Evolutionary conservation across 2,888 invertebrate genomes (phyloP), one percentile per base, ranked within the genome.

Genomic region (Chironomus riparius): DNA sequence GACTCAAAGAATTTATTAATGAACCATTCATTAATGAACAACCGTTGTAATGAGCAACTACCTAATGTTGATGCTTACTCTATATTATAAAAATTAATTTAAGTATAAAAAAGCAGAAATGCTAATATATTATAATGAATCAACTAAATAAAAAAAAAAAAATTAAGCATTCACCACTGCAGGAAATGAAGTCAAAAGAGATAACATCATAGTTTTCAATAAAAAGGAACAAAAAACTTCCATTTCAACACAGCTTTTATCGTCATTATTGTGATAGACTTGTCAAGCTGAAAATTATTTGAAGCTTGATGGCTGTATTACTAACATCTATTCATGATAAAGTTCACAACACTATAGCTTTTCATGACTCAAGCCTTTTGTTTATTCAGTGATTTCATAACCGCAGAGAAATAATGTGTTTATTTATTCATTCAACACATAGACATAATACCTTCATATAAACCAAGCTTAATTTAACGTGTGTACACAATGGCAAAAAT

Each of bases 331-430:
- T 15, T 5, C 50, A 50, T 50, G 15, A 15, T 18, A 6, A 56
- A 18, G 18, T 56, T 56, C 7, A 56, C 18, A 56, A 38, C 38
- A 38, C 1, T 2, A 38, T 38, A 38, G 38, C 18, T 18, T 7
- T 56, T 7, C 56, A 56, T 56, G 18, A 65, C 21, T 18, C 13
- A 12, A 24, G 13, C 13, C 12, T 65, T 71, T 71, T 71, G 71
- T 71, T 71, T 71, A 56, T 47, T 71, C 24, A 50, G 47, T 72
- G 62, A 72, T 72, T 61, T 72, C 62, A 72, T 61, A 72, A 62
- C 72, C 72, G 18, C 62, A 72, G 13, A 65, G 18, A 21, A 7
- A 7, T 18, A 56, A 56, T 56, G 56, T 56, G 56, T 56, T 15
- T 18, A 56, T 7, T 18, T 56, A 56, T 18, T 56, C 18, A 7